phyloP scores from a whole-genome alignment of 2,113 vertebrate species.

The Eira barbara region DNA sequence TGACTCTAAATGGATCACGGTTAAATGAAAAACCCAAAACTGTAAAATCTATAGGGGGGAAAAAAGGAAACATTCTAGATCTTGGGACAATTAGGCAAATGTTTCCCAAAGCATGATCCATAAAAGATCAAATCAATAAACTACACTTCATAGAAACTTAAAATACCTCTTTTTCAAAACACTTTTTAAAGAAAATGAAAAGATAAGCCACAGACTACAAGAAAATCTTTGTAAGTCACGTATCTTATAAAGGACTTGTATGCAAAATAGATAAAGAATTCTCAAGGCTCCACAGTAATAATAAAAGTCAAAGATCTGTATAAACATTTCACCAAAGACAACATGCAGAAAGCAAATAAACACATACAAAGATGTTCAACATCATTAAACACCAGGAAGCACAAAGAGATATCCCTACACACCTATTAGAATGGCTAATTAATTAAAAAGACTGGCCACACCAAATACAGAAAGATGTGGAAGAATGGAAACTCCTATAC shows the following conservation, averaged over 20 bases:
- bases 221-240: not conserved
- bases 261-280: not conserved
- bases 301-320: not conserved
- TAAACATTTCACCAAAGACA: not conserved
- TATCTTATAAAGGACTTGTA: not conserved
- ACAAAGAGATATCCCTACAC: not conserved
- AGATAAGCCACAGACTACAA: not conserved
- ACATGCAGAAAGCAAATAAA: not conserved
- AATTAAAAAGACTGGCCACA: not conserved
- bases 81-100: not conserved
- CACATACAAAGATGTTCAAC: not conserved
- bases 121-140: conserved; percentile 2
- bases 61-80: not conserved
- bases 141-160: not conserved
- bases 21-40: conserved; percentile 14
- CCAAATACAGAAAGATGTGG: not conserved
- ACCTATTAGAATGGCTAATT: not conserved
- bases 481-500: not conserved
- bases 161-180: not conserved
- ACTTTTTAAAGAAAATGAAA: not conserved
- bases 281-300: not conserved
- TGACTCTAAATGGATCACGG: not conserved
- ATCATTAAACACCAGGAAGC: not conserved
- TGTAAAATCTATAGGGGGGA: not conserved
- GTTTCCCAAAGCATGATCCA: conserved; percentile 14